phyloP scores from a whole-genome alignment of 2,113 vertebrate species.

The Brienomyrus brachyistius region DNA sequence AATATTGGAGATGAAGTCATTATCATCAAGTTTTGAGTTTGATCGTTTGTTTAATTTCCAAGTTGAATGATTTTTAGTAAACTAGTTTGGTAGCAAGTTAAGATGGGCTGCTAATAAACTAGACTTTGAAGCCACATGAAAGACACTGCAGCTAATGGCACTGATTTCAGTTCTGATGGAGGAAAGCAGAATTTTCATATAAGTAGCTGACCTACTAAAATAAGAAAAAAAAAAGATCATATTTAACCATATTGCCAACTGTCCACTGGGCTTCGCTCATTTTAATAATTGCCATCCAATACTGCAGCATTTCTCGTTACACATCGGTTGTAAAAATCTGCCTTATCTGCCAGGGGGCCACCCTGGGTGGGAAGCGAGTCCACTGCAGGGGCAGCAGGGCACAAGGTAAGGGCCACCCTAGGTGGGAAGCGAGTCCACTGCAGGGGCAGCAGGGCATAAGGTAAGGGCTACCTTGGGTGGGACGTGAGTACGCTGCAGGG shows the following conservation, averaged over 20 bases:
- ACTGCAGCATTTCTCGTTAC: neutral
- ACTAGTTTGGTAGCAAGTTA: neutral
- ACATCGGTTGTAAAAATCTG: too few relatives aligned
- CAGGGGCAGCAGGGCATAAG: too few relatives aligned
- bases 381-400: neutral
- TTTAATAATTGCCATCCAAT: neutral
- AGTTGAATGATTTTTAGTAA: neutral
- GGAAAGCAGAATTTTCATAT: neutral
- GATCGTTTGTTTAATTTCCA: neutral
- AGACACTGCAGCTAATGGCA: neutral
- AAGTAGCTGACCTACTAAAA: neutral
- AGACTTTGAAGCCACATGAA: neutral
- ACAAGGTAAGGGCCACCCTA: neutral
- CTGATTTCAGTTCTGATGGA: neutral
- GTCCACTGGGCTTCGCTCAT: neutral
- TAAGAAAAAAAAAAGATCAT: too few relatives aligned
- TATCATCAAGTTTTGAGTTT: neutral
- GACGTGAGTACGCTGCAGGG: too few relatives aligned
- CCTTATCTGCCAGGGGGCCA: neutral
- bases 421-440: too few relatives aligned
- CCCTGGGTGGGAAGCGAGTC: too few relatives aligned
- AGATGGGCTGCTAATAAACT: neutral
- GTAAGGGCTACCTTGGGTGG: too few relatives aligned
- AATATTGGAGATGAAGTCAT: neutral
- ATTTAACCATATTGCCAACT: neutral